Evolutionary conservation across 2,113 vertebrate genomes (phyloP).

Genomic region (Crotalus horridus): DNA sequence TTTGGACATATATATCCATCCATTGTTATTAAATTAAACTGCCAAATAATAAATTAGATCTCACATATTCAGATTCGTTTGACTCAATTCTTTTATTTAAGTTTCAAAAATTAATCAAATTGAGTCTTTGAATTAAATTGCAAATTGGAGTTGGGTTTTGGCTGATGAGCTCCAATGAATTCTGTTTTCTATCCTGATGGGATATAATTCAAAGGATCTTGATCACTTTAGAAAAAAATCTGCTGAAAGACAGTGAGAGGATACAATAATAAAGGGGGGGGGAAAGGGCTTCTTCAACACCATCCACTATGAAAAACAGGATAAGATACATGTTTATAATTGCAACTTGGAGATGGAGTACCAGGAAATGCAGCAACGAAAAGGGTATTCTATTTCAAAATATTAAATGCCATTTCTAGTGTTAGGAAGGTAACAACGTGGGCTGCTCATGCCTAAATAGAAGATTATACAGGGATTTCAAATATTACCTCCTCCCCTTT

Average conservation of each 20-base stretch:
- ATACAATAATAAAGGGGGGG: not conserved
- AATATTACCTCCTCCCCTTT: not conserved
- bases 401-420: not conserved
- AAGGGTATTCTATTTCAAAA: not conserved
- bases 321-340: not conserved
- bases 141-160: not conserved
- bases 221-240: not conserved
- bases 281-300: not conserved
- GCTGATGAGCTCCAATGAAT: not conserved
- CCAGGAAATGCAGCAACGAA: not conserved
- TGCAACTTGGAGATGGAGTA: not conserved
- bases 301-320: not conserved
- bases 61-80: not conserved
- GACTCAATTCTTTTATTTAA: not conserved
- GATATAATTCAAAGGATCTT: not conserved
- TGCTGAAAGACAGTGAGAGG: not conserved
- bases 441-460: not conserved
- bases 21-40: not conserved
- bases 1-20: not conserved
- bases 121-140: not conserved
- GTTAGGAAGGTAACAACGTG: not conserved
- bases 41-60: not conserved
- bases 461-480: not conserved
- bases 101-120: not conserved
- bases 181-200: not conserved